These are phyloP conservation scores for Antheraea assamensis DNA, from an alignment of 2,888 invertebrate genomes.

Conservation along the genomic window DNA sequence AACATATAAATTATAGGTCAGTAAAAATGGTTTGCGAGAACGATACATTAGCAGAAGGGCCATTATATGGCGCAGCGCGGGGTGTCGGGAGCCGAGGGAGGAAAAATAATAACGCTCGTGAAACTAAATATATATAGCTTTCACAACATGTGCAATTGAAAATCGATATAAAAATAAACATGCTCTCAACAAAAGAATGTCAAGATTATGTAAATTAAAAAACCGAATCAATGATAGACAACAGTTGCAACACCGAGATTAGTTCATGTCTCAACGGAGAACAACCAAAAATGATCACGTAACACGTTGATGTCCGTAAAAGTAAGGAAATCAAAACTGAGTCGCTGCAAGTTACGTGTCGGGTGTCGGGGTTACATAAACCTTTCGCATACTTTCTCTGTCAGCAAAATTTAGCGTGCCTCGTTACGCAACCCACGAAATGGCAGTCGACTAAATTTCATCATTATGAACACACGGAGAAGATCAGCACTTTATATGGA, in stretches of 20 bases:
- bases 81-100: no score
- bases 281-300: conserved; percentile 66
- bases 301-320: conserved; percentile 71
- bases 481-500: conserved; percentile 71
- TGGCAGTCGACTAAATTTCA: conserved; percentile 80
- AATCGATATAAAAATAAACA: conserved; percentile 3
- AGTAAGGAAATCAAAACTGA: conserved; percentile 80
- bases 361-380: conserved; percentile 64
- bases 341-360: conserved; percentile 74
- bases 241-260: conserved; percentile 2
- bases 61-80: no score
- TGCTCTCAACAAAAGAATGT: conserved; percentile 8
- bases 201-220: conserved; percentile 15
- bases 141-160: neutral
- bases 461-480: conserved; percentile 71
- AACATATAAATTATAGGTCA: no score
- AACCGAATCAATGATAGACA: neutral
- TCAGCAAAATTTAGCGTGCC: conserved; percentile 81
- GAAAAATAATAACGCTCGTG: no score
- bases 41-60: no score
- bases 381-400: conserved; percentile 82
- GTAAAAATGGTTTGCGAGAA: no score
- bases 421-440: conserved; percentile 73
- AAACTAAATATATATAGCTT: neutral
- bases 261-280: conserved; percentile 44